phyloP scores from a whole-genome alignment of 35 echinoderm and acorn worm genomes.

The Apostichopus californicus region DNA sequence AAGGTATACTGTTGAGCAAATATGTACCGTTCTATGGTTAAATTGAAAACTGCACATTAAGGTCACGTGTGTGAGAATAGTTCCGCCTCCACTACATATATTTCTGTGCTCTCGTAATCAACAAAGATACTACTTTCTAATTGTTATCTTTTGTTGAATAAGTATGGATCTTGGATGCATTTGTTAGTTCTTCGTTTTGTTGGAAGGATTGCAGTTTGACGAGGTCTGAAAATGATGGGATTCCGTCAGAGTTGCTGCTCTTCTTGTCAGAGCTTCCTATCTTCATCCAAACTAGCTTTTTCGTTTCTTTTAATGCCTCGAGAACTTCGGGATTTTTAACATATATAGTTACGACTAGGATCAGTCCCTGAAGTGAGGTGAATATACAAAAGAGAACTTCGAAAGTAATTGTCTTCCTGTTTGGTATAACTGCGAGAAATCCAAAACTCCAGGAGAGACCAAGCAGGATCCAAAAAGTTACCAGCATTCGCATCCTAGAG shows the following conservation, averaged over 20 bases:
- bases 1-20: no score
- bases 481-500: background rate
- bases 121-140: no score
- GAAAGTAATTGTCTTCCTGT: background rate
- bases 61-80: no score
- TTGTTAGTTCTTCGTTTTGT: no score
- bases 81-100: no score
- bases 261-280: background rate
- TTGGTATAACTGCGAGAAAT: slow-evolving; percentile 11
- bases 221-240: no score
- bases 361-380: slow-evolving; percentile 14
- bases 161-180: no score
- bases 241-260: background rate
- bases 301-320: background rate
- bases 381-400: slow-evolving; percentile 23
- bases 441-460: slow-evolving; percentile 46
- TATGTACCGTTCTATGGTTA: no score
- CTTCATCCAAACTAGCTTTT: background rate
- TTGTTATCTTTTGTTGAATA: no score
- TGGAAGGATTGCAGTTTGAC: no score
- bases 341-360: background rate
- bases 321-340: background rate
- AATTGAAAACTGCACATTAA: no score
- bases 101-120: no score
- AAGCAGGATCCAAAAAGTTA: background rate